These are phyloP conservation scores for Chironomus riparius DNA, from an alignment of 2,888 invertebrate species.

Conservation along the genomic window DNA sequence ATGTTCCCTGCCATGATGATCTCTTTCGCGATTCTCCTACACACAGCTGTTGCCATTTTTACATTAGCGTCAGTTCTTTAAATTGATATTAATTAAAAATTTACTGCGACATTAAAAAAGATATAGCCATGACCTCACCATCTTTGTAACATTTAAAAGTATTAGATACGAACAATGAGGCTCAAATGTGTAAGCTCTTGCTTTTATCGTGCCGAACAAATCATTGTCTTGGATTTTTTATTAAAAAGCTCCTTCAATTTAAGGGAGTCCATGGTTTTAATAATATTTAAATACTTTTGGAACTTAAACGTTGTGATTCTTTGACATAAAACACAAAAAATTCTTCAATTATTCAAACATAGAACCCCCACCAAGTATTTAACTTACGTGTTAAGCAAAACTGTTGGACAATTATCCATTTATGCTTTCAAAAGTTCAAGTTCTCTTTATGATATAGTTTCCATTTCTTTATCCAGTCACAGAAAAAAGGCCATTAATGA, in stretches of 20 bases:
- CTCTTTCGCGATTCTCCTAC: not conserved
- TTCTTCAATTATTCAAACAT: no score
- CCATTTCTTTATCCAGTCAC: not conserved
- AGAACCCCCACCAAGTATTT: no score
- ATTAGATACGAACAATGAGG: not conserved
- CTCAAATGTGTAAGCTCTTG: not conserved
- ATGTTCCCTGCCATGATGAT: not conserved
- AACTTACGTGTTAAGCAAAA: not conserved
- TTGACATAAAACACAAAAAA: no score
- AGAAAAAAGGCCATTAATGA: no score
- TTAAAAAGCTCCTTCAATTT: not conserved
- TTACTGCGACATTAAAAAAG: not conserved
- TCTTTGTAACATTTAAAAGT: not conserved
- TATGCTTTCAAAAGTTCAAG: no score
- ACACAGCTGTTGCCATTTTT: not conserved
- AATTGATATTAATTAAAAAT: not conserved
- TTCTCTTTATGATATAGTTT: not conserved
- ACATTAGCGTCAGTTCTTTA: not conserved
- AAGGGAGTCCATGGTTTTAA: no score
- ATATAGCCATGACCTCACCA: not conserved
- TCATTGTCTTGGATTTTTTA: no score
- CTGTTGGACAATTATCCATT: slow-evolving; percentile 1
- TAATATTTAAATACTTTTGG: no score
- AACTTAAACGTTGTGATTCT: no score
- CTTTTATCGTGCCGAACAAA: no score